Evolutionary conservation across 2,797 vertebrate species (phyloP), one percentile per base, ranked within the genome.

Genomic region (Melanotaenia pygmaea): DNA sequence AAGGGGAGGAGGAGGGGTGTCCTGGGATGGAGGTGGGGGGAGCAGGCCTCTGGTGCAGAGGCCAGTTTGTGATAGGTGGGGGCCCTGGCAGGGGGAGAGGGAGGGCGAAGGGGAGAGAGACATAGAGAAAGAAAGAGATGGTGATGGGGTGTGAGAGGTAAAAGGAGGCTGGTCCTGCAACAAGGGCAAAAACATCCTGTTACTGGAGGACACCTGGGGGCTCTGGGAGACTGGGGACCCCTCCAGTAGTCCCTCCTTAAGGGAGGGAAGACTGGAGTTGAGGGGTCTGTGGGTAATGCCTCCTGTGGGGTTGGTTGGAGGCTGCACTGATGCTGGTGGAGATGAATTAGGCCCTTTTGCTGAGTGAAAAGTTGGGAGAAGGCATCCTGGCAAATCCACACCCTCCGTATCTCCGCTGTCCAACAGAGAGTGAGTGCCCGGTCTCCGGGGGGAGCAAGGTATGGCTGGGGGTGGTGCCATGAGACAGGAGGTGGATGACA

Each of bases 111-210:
- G 90, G 65, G 90, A 88, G 60, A 90, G 81, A 7, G 92, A 93
- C 77, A 91, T 80, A 58, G 91, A 92, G 78, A 93, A 93, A 61
- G 93, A 94, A 30, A 93, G 86, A 14, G 93, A 91, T 1, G 90
- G 86, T 4, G 94, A 93, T 1, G 89, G 81, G 45, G 91, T 80
- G 28, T 70, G 83, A 32, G 91, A 90, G 35, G 80, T 62, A 50
- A 87, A 78, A 13, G 82, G 80, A 8, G 79, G 86, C 64, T 67
- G 86, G 54, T 92, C 89, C 59, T 89, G 87, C 76, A 69, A 56
- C 0, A 70, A 64, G 26, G 87, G 69, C 45, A 75, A 11, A 62
- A 81, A 82, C 5, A 80, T 62, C 16, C 89, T 82, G 2, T 89
- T 89, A 32, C 72, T 83, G 40, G 89, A 63, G 58, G 86, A 80